A percentile compares a stretch with the other conserved stretches of the same genome.
These are phyloP conservation scores for Calliopsis andreniformis DNA, from an alignment of 1,140 invertebrate species.

Conservation along the genomic window DNA sequence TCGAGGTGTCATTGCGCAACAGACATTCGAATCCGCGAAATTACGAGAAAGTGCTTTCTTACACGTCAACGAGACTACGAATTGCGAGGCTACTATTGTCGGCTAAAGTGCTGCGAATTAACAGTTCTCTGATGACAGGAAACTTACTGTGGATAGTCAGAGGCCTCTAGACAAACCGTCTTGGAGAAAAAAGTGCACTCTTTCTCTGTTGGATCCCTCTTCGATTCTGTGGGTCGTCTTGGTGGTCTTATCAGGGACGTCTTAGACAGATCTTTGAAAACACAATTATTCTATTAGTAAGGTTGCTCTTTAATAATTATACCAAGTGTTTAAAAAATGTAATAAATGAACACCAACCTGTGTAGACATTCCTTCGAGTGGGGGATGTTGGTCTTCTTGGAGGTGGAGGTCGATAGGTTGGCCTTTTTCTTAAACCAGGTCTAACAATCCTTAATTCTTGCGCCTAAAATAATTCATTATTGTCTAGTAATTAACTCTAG, in stretches of 20 bases:
- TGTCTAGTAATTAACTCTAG: too few relatives aligned
- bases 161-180: slow-evolving; percentile 87
- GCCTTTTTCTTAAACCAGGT: slow-evolving; percentile 63
- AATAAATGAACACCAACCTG: slow-evolving; percentile 63
- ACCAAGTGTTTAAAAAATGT: neutral
- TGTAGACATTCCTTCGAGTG: slow-evolving; percentile 75
- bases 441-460: slow-evolving; percentile 73
- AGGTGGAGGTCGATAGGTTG: slow-evolving; percentile 60
- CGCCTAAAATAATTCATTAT: slow-evolving; percentile 71
- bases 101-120: too few relatives aligned
- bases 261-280: slow-evolving; percentile 55
- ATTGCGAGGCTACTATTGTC: slow-evolving; percentile 20
- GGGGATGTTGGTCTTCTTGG: slow-evolving; percentile 53
- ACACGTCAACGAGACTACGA: slow-evolving; percentile 2
- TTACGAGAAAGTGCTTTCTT: slow-evolving; percentile 23
- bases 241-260: slow-evolving; percentile 57
- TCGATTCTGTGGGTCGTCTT: slow-evolving; percentile 61
- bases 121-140: neutral
- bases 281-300: neutral
- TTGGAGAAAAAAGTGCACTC: slow-evolving; percentile 89
- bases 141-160: slow-evolving; percentile 90
- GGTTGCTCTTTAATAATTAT: neutral
- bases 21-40: neutral
- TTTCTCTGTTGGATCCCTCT: slow-evolving; percentile 69
- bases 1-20: neutral